phyloP scores from a whole-genome alignment of 2,888 invertebrate species.

The Zhuqinia jingwanae region DNA sequence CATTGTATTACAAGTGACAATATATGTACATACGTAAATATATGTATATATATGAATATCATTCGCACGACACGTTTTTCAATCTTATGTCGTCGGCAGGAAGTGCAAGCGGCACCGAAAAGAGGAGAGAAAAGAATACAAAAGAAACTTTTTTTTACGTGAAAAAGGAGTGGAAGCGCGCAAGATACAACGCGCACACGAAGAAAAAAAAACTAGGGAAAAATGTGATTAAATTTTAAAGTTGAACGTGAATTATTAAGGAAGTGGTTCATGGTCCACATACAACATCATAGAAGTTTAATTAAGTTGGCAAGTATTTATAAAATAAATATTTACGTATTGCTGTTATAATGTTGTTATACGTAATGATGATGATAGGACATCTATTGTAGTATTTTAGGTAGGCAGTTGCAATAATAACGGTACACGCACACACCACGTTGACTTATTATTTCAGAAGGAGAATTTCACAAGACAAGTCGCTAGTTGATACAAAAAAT shows the following conservation, averaged over 20 bases:
- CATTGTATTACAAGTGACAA: constrained; percentile 28
- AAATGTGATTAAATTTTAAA: constrained; percentile 1
- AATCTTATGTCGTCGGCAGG: neutral
- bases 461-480: too few relatives aligned
- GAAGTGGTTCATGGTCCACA: constrained; percentile 17
- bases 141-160: neutral
- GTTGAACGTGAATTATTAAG: neutral
- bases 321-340: neutral
- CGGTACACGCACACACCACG: neutral
- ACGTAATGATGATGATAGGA: neutral
- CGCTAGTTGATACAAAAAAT: neutral
- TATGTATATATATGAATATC: too few relatives aligned
- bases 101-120: neutral
- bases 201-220: constrained; percentile 4
- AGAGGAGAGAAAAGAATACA: neutral
- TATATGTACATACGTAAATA: neutral
- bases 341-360: neutral
- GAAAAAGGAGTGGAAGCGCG: neutral
- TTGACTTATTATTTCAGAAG: too few relatives aligned
- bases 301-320: constrained; percentile 29
- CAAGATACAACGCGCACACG: neutral
- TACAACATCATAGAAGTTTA: neutral
- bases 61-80: constrained; percentile 12
- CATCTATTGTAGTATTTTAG: too few relatives aligned
- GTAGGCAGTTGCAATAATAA: neutral